These are phyloP conservation scores for Odontesthes bonariensis DNA, from an alignment of 2,113 vertebrate genomes.

Conservation along the genomic window DNA sequence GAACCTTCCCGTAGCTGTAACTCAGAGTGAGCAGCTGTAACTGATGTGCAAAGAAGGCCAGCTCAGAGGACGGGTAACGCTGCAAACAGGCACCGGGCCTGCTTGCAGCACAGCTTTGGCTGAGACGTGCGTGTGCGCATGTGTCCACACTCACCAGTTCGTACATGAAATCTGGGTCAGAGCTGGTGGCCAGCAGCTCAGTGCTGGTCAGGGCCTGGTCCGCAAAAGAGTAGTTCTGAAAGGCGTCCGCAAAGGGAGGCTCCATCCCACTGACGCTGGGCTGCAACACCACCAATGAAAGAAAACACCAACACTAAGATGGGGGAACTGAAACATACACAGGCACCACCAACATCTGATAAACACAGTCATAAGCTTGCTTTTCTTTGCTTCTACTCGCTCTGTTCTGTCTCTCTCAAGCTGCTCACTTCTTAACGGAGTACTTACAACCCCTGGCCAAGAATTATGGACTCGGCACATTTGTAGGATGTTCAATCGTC, in stretches of 20 bases:
- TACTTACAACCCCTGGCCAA: neutral
- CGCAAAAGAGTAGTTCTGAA: slow-evolving; percentile 96
- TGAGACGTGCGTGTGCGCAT: neutral
- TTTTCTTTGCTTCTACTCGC: neutral
- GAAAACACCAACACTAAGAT: neutral
- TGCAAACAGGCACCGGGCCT: slow-evolving; percentile 10
- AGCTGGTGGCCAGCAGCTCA: slow-evolving; percentile 94
- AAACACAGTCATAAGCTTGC: neutral
- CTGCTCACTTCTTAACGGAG: neutral
- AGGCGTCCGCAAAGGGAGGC: slow-evolving; percentile 97
- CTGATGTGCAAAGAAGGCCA: slow-evolving; percentile 23
- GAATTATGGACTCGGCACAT: too few relatives aligned
- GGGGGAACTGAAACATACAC: neutral
- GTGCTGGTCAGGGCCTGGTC: slow-evolving; percentile 99
- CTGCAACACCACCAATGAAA: slow-evolving; percentile 70
- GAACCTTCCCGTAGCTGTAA: slow-evolving; percentile 12
- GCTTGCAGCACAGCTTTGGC: neutral
- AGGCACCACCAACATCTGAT: slow-evolving; percentile 1
- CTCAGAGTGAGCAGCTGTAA: slow-evolving; percentile 40
- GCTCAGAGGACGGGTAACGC: slow-evolving; percentile 24
- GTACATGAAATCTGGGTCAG: slow-evolving; percentile 99
- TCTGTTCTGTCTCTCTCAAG: neutral
- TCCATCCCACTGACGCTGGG: slow-evolving; percentile 98
- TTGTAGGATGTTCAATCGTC: too few relatives aligned
- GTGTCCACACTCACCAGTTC: slow-evolving; percentile 89